Conservation (phyloP, 2,888 invertebrate genomes). For the Steinernema carpocapsae region DNA sequence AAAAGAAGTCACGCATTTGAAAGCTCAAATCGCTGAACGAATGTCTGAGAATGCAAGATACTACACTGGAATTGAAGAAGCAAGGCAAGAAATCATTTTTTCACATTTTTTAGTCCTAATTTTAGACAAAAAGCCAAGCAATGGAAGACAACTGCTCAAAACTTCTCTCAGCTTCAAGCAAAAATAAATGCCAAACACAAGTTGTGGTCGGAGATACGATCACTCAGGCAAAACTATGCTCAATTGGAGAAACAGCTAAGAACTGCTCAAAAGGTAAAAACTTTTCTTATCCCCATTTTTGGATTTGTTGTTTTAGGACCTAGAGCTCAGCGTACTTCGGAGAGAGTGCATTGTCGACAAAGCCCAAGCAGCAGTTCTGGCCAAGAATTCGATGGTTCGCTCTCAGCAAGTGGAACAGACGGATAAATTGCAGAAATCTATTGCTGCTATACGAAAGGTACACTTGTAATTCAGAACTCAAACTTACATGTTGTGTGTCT, state of each 20-base stretch:
- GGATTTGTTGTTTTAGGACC: neutral
- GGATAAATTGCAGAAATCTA: slow-evolving; percentile 4
- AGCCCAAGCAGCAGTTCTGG: slow-evolving; percentile 9
- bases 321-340: slow-evolving; percentile 9
- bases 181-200: slow-evolving; percentile 6
- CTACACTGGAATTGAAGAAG: neutral
- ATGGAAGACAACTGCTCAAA: slow-evolving; percentile 11
- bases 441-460: slow-evolving; percentile 5
- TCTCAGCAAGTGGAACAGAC: slow-evolving; percentile 21
- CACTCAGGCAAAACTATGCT: neutral
- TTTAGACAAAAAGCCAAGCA: slow-evolving; percentile 4
- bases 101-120: neutral
- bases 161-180: neutral
- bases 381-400: slow-evolving; percentile 9
- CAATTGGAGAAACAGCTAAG: neutral
- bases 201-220: neutral
- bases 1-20: slow-evolving; percentile 7
- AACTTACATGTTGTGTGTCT: neutral
- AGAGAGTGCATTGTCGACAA: slow-evolving; percentile 28
- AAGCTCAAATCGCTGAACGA: neutral
- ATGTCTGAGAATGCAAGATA: neutral
- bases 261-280: slow-evolving; percentile 9
- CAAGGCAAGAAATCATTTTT: neutral
- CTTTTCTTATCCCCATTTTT: too few relatives aligned
- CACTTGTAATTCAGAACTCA: neutral